A percentile compares a stretch with the other conserved stretches of the same genome.
Evolutionary conservation across 2,797 vertebrate species (phyloP).

Genomic region (Cryptoblepharus egeriae): DNA sequence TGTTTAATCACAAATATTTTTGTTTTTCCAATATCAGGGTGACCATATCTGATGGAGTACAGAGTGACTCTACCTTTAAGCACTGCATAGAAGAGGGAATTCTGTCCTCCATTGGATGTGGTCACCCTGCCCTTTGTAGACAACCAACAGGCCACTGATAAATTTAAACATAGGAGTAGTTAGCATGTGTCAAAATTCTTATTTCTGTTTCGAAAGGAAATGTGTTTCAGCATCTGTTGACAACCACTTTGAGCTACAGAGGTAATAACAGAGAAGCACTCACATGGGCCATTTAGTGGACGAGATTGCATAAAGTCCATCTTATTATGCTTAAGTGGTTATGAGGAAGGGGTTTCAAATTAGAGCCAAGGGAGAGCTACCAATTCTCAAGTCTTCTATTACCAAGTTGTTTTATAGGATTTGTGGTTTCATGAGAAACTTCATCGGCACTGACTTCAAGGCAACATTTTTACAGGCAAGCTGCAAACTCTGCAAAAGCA

Average conservation of each 20-base stretch:
- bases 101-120: too few relatives aligned
- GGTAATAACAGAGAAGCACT: constrained; percentile 68
- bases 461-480: constrained; percentile 48
- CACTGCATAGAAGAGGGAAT: too few relatives aligned
- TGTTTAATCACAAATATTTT: constrained; percentile 47
- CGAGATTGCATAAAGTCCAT: constrained; percentile 72
- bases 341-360: constrained; percentile 67
- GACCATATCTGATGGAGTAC: too few relatives aligned
- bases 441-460: constrained; percentile 57
- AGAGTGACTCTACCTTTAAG: too few relatives aligned
- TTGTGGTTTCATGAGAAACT: constrained; percentile 54
- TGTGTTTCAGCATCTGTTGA: constrained; percentile 63
- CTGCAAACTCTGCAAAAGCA: constrained; percentile 51
- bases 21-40: too few relatives aligned
- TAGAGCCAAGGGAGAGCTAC: constrained; percentile 51
- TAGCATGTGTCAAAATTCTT: constrained; percentile 63
- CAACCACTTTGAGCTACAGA: constrained; percentile 60
- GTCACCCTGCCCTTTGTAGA: too few relatives aligned
- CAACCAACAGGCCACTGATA: constrained; percentile 8
- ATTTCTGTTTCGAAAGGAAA: constrained; percentile 67
- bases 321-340: constrained; percentile 71
- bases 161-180: constrained; percentile 57
- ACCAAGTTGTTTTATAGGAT: constrained; percentile 59
- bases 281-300: constrained; percentile 69
- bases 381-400: constrained; percentile 62